These are phyloP conservation scores for Acrobeloides nanus DNA, from an alignment of 2,888 invertebrate genomes.

Conservation along the genomic window DNA sequence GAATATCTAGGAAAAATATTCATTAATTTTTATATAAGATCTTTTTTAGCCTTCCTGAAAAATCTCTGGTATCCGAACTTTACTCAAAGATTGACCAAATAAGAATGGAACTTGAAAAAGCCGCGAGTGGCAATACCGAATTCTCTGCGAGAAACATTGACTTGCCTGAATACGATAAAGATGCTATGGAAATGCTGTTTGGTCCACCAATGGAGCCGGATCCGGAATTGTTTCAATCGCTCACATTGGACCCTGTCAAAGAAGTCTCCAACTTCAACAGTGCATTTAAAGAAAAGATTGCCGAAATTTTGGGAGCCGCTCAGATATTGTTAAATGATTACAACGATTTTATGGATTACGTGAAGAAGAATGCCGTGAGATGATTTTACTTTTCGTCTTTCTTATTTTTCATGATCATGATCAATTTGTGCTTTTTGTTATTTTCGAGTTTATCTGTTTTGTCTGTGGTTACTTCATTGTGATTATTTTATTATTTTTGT, in stretches of 20 bases:
- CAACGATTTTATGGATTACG: slow-evolving; percentile 18
- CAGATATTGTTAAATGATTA: slow-evolving; percentile 16
- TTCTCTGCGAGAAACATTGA: slow-evolving; percentile 22
- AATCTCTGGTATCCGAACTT: slow-evolving; percentile 1
- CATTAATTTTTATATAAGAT: not conserved
- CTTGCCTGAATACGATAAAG: slow-evolving; percentile 25
- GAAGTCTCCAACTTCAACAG: slow-evolving; percentile 10
- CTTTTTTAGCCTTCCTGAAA: slow-evolving; percentile 2
- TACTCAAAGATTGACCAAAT: slow-evolving; percentile 9
- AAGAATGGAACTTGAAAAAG: slow-evolving; percentile 2
- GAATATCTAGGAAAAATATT: not conserved
- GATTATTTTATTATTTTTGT: too few relatives aligned
- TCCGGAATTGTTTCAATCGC: not conserved
- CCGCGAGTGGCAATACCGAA: slow-evolving; percentile 18
- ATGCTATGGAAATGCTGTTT: slow-evolving; percentile 16
- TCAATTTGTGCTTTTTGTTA: not conserved
- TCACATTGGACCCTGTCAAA: not conserved
- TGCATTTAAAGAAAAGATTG: slow-evolving; percentile 17
- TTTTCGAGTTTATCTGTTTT: slow-evolving; percentile 22
- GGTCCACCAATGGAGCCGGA: slow-evolving; percentile 5
- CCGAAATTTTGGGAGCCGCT: slow-evolving; percentile 17
- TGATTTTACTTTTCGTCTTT: not conserved
- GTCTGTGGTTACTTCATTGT: too few relatives aligned
- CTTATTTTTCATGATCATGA: too few relatives aligned
- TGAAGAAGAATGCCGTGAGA: slow-evolving; percentile 11